phyloP scores from a whole-genome alignment of 2,888 invertebrate genomes.

The Hypena proboscidalis region DNA sequence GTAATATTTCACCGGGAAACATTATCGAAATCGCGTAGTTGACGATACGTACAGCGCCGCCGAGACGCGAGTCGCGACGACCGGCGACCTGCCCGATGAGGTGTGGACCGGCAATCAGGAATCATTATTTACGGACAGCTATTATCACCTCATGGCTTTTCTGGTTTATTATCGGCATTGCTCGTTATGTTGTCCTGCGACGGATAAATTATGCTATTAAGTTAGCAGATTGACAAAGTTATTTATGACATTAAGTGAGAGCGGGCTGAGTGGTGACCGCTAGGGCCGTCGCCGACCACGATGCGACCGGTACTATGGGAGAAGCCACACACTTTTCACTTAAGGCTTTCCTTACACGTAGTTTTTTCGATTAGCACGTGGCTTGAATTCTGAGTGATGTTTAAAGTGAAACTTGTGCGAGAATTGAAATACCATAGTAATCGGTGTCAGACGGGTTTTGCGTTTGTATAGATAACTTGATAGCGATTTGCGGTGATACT shows the following conservation, averaged over 20 bases:
- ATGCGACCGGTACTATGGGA: slow-evolving; percentile 43
- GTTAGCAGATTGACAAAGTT: slow-evolving; percentile 85
- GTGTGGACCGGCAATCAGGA: slow-evolving; percentile 80
- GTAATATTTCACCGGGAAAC: slow-evolving; percentile 33
- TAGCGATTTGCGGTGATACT: slow-evolving; percentile 54
- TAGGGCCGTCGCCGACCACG: slow-evolving; percentile 49
- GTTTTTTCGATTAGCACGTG: slow-evolving; percentile 18
- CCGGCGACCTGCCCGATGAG: slow-evolving; percentile 63
- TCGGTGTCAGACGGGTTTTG: slow-evolving; percentile 49
- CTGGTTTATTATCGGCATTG: slow-evolving; percentile 83
- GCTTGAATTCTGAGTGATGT: slow-evolving; percentile 7
- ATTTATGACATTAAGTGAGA: slow-evolving; percentile 82
- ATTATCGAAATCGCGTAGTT: slow-evolving; percentile 30
- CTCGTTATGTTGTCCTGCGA: slow-evolving; percentile 84
- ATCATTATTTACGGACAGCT: slow-evolving; percentile 84
- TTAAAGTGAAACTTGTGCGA: slow-evolving; percentile 30
- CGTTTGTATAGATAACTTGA: slow-evolving; percentile 54
- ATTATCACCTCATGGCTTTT: slow-evolving; percentile 85
- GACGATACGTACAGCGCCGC: slow-evolving; percentile 36
- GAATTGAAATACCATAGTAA: slow-evolving; percentile 33
- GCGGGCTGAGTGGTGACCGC: slow-evolving; percentile 71
- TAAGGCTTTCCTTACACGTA: slow-evolving; percentile 9
- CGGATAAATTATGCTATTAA: slow-evolving; percentile 85
- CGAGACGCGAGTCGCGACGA: no score
- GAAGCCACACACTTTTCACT: slow-evolving; percentile 32